phyloP scores from a whole-genome alignment of 2,888 invertebrate species.

The Venustoraphidia nigricollis region DNA sequence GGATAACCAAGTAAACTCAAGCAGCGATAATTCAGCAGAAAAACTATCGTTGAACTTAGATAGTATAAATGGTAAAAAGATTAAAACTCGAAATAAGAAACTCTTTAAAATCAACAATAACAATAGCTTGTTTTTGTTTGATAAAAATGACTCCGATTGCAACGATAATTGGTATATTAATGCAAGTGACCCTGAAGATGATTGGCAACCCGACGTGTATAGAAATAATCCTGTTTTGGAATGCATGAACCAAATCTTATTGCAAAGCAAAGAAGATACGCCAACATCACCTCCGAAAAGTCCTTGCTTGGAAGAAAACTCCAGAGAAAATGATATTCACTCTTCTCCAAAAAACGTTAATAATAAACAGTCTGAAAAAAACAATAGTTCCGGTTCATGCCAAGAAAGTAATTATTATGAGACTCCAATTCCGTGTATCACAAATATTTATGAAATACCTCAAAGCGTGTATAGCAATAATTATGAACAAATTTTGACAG shows the following conservation, averaged over 20 bases:
- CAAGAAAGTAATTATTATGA: conserved; percentile 23
- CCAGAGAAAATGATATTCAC: conserved; percentile 10
- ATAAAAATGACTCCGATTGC: conserved; percentile 30
- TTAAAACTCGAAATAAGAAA: too few species aligned
- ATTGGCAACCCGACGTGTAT: conserved; percentile 50
- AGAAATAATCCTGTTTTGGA: conserved; percentile 73
- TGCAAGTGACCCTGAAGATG: conserved; percentile 63
- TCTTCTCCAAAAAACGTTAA: too few species aligned
- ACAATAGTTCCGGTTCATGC: background rate
- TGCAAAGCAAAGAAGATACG: conserved; percentile 49
- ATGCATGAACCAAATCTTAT: conserved; percentile 70
- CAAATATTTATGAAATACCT: conserved; percentile 45
- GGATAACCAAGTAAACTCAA: background rate
- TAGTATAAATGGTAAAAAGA: background rate
- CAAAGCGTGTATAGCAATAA: conserved; percentile 61
- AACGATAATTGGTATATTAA: conserved; percentile 70
- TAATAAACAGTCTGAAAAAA: background rate
- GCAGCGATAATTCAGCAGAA: background rate
- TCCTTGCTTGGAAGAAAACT: conserved; percentile 23
- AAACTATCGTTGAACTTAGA: background rate
- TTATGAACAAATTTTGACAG: conserved; percentile 51
- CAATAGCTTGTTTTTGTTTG: conserved; percentile 17
- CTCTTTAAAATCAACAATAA: background rate
- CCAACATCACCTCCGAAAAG: conserved; percentile 27
- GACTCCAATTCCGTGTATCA: conserved; percentile 26